phyloP scores from a whole-genome alignment of 2,113 vertebrate genomes.

The Odontesthes bonariensis region DNA sequence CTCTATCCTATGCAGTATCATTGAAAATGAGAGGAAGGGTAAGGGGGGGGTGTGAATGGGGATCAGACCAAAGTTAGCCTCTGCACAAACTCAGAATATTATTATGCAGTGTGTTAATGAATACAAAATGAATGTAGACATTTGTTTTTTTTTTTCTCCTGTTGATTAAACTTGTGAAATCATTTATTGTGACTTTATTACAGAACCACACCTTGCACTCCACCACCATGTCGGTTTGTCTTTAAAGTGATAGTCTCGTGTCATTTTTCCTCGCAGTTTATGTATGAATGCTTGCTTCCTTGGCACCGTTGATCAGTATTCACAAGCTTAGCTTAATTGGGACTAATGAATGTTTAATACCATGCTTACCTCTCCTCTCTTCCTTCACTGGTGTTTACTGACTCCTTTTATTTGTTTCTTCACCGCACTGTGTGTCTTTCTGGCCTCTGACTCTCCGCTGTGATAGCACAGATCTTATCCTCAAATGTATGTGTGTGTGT shows the following conservation, averaged over 20 bases:
- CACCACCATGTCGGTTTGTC: too few species aligned
- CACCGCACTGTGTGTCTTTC: slow-evolving; percentile 9
- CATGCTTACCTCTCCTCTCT: neutral
- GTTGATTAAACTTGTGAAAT: neutral
- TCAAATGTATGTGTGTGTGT: slow-evolving; percentile 5
- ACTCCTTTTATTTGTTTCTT: slow-evolving; percentile 19
- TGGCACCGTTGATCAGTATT: neutral
- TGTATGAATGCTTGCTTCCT: neutral
- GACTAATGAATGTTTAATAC: neutral
- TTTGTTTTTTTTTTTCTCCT: neutral
- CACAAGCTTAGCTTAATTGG: neutral
- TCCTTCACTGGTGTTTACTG: slow-evolving; percentile 7
- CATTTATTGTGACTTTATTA: neutral
- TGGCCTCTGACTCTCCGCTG: slow-evolving; percentile 36
- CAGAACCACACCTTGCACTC: too few species aligned
- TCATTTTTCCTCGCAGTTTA: too few species aligned
- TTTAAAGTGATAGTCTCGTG: too few species aligned
- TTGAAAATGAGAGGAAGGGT: too few species aligned
- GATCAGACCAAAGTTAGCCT: too few species aligned
- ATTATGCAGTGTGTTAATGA: too few species aligned
- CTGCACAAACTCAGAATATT: neutral
- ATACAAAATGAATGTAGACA: neutral
- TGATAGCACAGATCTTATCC: slow-evolving; percentile 9
- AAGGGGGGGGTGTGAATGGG: too few species aligned
- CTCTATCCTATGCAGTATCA: too few species aligned